Base-by-base conservation (phyloP, 2,888 invertebrate species). In the Stenodera caucasica region DNA sequence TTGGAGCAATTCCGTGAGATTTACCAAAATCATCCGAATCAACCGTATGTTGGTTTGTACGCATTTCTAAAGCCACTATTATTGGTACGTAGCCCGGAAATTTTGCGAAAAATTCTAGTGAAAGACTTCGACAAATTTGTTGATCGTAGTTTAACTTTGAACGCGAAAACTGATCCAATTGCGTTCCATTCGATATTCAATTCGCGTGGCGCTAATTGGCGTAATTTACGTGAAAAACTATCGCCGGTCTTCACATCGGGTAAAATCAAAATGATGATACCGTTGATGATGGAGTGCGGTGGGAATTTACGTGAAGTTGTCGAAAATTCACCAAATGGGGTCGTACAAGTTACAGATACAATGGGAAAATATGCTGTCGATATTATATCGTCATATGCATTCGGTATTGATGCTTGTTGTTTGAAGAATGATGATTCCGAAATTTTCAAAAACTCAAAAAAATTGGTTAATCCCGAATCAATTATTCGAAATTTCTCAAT, bases 241-340 rank as follows among this genome's bases (percentile, higher is more conserved):
- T 81, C 83, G 0, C 84, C 85, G 0, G 82, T 82, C 0, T 81
- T 85, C 67, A 82, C 84, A 1, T 80, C 82, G 0, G 84, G 83
- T 14, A 85, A 84, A 70, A 75, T 85, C 61, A 84, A 81, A 67
- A 75, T 75, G 54, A 84, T 84, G 84, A 77, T 82, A 14, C 78
- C 78, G 0, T 73, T 83, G 23, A 81, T 84, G 72, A 67, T 77
- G 35, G 78, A 81, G 40, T 81, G 79, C 30, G 77, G 78, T 0
- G 63, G 72, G 32, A 70, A 76, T 53, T 68, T 80, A 18, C 63
- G 67, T 5, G 59, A 60, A 3, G 70, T 74, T 55, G 49, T 78
- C 2, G 30, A 30, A 3, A 51, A 62, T 12, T 30, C 26, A 15
- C 5, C 4, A 3, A 60, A 64, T 23, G 14, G 53, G 14, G 53